Base-by-base conservation (phyloP, 1,140 invertebrate genomes). In the Tetragnatha versicolor region DNA sequence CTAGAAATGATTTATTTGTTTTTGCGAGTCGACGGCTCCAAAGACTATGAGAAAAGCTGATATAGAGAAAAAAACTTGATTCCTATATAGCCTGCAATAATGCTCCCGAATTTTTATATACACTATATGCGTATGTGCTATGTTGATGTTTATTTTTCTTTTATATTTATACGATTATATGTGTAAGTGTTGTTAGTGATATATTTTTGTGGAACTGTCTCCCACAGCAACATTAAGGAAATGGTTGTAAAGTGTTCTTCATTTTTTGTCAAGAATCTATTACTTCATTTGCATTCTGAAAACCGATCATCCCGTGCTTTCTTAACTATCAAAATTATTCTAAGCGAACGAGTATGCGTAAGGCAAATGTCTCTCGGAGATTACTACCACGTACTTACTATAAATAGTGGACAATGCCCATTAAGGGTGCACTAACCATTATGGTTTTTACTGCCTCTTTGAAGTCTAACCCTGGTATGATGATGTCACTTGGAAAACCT, bases 11-110 rank as follows among this genome's bases (percentile, higher is more conserved):
- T n/a, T n/a, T n/a, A n/a, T n/a, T n/a, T n/a, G n/a, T n/a, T n/a
- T n/a, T n/a, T n/a, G n/a, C n/a, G n/a, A n/a, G n/a, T n/a, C n/a
- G n/a, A n/a, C n/a, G n/a, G n/a, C n/a, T n/a, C n/a, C n/a, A n/a
- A n/a, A n/a, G n/a, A n/a, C n/a, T n/a, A 70, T 27, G 49, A 51
- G 68, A 68, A 25, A 55, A 42, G 31, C 49, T 6, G 33, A 73
- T 35, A 73, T 47, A 77, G 73, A 65, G 45, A 77, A 65, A n/a
- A n/a, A 47, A 77, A 75, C 72, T 49, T 66, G 73, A 77, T 77
- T 77, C 73, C 73, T 77, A 77, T 77, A 53, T 65, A 77, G 66
- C 42, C 73, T 77, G 73, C 73, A 77, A 77, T 77, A 77, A 77
- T 37, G 47, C 60, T 77, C 61, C 73, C 73, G 60, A 77, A 65